Evolutionary conservation across 2,888 invertebrate genomes (phyloP).

Genomic region (Horisme vitalbata): DNA sequence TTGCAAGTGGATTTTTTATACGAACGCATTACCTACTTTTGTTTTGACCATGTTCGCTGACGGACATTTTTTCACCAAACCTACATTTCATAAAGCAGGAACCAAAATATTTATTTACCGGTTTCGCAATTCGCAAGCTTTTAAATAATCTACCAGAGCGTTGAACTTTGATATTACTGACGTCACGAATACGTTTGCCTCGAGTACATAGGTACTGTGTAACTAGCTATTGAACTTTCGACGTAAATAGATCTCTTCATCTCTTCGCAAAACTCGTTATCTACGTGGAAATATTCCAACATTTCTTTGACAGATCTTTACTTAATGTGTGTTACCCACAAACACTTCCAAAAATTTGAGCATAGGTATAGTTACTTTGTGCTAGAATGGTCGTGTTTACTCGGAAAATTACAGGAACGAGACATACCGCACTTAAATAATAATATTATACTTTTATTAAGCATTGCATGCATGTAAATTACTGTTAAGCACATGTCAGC

Average conservation of each 20-base stretch:
- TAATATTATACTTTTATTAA: constrained; percentile 13
- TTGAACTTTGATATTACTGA: constrained; percentile 10
- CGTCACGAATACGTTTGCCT: constrained; percentile 3
- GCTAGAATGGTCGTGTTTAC: constrained; percentile 16
- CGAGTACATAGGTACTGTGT: not conserved
- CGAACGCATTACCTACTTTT: too few relatives aligned
- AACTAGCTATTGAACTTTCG: not conserved
- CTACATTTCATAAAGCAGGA: constrained; percentile 1
- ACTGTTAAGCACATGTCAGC: not conserved
- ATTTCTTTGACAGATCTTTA: too few relatives aligned
- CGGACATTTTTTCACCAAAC: too few relatives aligned
- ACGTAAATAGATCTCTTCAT: too few relatives aligned
- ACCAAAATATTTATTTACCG: not conserved
- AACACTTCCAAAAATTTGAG: too few relatives aligned
- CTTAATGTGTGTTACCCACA: too few relatives aligned
- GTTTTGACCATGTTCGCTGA: too few relatives aligned
- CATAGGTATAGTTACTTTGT: too few relatives aligned
- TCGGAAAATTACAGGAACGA: constrained; percentile 36
- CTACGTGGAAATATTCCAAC: too few relatives aligned
- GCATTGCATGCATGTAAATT: constrained; percentile 27
- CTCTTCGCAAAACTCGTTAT: too few relatives aligned
- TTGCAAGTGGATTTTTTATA: too few relatives aligned
- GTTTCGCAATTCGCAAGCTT: constrained; percentile 2
- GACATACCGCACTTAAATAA: constrained; percentile 13
- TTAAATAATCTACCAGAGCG: constrained; percentile 5